Evolutionary conservation across 2,797 vertebrate genomes (phyloP).

Genomic region (Poeciliopsis presidionis): DNA sequence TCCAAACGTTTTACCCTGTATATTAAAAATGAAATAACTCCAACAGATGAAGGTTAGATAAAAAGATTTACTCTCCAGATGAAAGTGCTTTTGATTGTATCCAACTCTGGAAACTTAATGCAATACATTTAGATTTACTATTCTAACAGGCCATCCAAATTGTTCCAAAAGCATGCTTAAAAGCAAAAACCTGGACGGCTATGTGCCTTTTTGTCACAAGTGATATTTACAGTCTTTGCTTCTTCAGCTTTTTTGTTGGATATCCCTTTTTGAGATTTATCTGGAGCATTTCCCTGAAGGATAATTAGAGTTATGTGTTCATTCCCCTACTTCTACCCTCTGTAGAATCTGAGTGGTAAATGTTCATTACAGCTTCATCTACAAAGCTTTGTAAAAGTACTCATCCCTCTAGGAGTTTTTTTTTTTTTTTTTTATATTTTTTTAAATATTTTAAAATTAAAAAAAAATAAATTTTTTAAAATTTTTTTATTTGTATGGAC

Average conservation of each 20-base stretch:
- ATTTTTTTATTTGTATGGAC: no score
- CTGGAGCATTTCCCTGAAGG: conserved; percentile 3
- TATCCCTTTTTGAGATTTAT: conserved; percentile 4
- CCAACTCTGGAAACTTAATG: conserved; percentile 16
- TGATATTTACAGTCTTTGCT: conserved; percentile 1
- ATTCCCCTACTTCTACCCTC: conserved; percentile 2
- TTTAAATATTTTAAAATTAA: no score
- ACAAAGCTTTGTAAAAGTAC: neutral
- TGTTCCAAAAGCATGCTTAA: conserved; percentile 6
- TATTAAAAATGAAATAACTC: conserved; percentile 8
- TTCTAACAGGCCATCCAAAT: conserved; percentile 22
- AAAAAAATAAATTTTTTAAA: no score
- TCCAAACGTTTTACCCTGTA: conserved; percentile 1
- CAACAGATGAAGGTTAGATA: conserved; percentile 18
- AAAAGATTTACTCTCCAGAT: conserved; percentile 17
- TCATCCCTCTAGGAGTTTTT: neutral
- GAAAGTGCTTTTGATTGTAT: conserved; percentile 4
- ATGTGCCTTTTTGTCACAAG: conserved; percentile 14
- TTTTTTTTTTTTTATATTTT: no score
- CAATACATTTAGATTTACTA: conserved; percentile 30
- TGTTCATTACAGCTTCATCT: neutral
- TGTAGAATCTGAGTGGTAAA: neutral
- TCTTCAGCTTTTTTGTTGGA: neutral
- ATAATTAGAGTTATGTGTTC: conserved; percentile 1
- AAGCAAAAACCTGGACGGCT: conserved; percentile 32